Evolutionary conservation across 2,797 vertebrate species (phyloP), one percentile per base, ranked within the genome.

Genomic region (Chloroceryle amazona): DNA sequence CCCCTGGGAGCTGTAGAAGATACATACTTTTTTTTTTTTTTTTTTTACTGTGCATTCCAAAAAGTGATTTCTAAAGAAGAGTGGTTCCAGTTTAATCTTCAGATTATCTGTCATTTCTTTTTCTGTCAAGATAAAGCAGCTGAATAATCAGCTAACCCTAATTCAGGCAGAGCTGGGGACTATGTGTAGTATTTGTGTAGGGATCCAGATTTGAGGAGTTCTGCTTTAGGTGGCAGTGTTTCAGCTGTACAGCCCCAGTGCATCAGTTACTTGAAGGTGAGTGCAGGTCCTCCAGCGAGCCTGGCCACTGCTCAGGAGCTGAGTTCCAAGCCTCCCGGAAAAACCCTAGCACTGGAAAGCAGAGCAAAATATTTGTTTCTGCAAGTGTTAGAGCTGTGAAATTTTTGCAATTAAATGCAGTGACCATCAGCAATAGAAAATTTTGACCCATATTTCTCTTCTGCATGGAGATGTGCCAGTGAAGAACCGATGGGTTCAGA

Each of bases 51-150:
- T 89, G 37, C 39, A n/a, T 81, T 93, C 71, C 57, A 90, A 80
- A 95, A 96, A 93, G 86, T 79, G 92, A 26, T 96, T 96, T 95
- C 73, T 96, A 35, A 75, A 73, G 55, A 87, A 61, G 42, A 72
- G 41, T 86, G 7, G 44, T 92, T 93, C 44, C 70, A 44, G 79
- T 89, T 94, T 95, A 96, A 95, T 96, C 86, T 96, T 52, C 63
- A 86, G 86, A 93, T 97, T 92, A 97, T 96, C 91, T 80, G 44
- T 71, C 83, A n/a, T 71, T 88, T 87, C 28, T 76, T 87, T 81
- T 74, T 72, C 12, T 31, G 51, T 68, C 54, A 81, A 87, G 74
- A 91, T 86, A 72, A 95, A 91, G 81, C 8, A 4, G 25, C 49
- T 92, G 70, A 90, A 86, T 96, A 89, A 94, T 93, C 47, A 41